Percentiles rank a stretch among this genome's conserved stretches.
phyloP scores from a whole-genome alignment of 2,113 vertebrate genomes.

The Numenius arquata region DNA sequence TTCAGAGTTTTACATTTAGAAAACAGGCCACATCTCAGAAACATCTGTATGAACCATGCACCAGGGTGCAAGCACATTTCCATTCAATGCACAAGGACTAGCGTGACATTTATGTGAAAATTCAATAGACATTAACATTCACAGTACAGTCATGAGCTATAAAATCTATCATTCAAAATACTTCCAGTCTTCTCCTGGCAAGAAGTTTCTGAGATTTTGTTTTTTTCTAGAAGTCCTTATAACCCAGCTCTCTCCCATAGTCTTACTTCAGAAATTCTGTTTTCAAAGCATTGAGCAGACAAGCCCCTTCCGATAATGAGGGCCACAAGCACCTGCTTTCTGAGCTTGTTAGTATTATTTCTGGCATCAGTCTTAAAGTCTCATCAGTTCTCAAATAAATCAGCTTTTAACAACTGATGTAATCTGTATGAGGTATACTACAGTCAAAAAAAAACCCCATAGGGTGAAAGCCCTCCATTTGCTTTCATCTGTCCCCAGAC shows the following conservation, averaged over 20 bases:
- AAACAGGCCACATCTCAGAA: slow-evolving; percentile 10
- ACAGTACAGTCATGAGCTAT: not conserved
- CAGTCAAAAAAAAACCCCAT: not conserved
- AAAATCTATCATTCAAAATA: not conserved
- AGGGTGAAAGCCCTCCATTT: not conserved
- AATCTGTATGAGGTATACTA: not conserved
- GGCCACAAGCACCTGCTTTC: not conserved
- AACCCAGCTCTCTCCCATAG: not conserved
- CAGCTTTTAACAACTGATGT: not conserved
- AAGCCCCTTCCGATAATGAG: not conserved
- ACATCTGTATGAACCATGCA: not conserved
- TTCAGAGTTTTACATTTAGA: slow-evolving; percentile 31
- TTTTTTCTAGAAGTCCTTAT: not conserved
- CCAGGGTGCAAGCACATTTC: slow-evolving; percentile 26
- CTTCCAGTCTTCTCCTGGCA: not conserved
- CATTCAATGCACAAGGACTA: slow-evolving; percentile 19
- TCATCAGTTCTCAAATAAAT: not conserved
- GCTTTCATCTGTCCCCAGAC: not conserved
- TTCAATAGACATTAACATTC: not conserved
- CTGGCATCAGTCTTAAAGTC: not conserved
- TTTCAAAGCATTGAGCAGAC: not conserved
- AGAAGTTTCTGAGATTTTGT: not conserved
- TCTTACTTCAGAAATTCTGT: not conserved
- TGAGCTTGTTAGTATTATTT: not conserved
- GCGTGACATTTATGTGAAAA: slow-evolving; percentile 14